Conservation (phyloP, 2,797 vertebrate genomes). For the Coendou prehensilis region DNA sequence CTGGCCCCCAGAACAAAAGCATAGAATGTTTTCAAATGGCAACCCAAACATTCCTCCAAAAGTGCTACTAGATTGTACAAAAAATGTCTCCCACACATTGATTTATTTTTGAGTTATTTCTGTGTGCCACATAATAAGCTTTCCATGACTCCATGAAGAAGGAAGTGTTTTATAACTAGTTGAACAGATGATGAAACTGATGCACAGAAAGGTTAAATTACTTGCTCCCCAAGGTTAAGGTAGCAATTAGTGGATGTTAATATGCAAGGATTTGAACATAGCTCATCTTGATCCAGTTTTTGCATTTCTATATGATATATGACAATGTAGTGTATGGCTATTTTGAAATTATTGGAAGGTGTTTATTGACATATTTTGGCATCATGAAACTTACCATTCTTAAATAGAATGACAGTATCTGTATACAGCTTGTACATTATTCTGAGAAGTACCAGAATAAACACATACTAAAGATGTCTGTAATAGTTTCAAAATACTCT, state of each 20-base stretch:
- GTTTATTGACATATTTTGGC: neutral
- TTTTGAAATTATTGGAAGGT: constrained; percentile 31
- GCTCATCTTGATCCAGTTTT: neutral
- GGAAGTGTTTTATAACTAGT: neutral
- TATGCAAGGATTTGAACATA: neutral
- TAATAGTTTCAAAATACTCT: neutral
- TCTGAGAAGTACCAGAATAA: neutral
- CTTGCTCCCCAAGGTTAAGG: neutral
- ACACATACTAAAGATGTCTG: neutral
- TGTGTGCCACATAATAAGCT: neutral
- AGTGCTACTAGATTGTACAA: neutral
- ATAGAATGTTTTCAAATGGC: neutral
- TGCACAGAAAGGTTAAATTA: neutral
- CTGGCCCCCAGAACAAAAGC: neutral
- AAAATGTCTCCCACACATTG: neutral
- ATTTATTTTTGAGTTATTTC: constrained; percentile 9
- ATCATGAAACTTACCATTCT: neutral
- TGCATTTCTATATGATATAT: neutral
- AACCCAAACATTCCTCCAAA: neutral
- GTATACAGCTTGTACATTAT: neutral
- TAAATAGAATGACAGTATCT: neutral
- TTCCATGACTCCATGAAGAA: neutral
- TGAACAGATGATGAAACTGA: neutral
- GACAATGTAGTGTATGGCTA: constrained; percentile 7
- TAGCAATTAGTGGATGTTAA: neutral